Conservation (phyloP, 2,888 invertebrate species). For the Lasioglossum villosulum region DNA sequence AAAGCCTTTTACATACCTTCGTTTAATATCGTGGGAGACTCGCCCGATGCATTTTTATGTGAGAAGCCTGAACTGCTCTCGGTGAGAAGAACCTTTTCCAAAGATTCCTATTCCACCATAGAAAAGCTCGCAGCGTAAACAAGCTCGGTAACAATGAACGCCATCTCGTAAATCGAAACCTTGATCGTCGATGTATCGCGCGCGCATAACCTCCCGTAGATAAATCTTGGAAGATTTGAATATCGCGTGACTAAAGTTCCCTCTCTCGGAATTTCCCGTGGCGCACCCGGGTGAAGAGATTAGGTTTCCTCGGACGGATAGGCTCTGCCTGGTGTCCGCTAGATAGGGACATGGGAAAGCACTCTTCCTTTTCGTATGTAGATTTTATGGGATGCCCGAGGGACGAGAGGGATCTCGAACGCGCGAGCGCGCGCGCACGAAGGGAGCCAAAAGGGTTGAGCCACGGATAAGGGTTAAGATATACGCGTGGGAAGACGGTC, state of each 20-base stretch:
- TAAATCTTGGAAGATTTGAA: conserved; percentile 62
- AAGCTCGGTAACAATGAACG: conserved; percentile 7
- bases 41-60: neutral
- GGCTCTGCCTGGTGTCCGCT: conserved; percentile 66
- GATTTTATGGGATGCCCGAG: conserved; percentile 72
- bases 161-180: conserved; percentile 1
- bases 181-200: conserved; percentile 14
- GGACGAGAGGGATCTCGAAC: conserved; percentile 59
- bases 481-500: conserved; percentile 73
- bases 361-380: conserved; percentile 77
- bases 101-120: neutral
- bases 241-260: conserved; percentile 62
- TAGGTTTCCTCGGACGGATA: conserved; percentile 74
- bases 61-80: neutral
- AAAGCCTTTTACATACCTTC: neutral
- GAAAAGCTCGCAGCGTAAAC: neutral
- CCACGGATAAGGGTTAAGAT: conserved; percentile 68
- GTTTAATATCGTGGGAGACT: conserved; percentile 7
- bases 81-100: neutral
- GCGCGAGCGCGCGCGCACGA: conserved; percentile 21
- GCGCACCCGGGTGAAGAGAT: conserved; percentile 65
- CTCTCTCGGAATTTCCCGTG: conserved; percentile 61
- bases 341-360: conserved; percentile 76
- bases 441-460: conserved; percentile 71
- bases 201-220: conserved; percentile 33